Evolutionary conservation across 2,113 vertebrate species (phyloP).

Genomic region (Salvator merianae): DNA sequence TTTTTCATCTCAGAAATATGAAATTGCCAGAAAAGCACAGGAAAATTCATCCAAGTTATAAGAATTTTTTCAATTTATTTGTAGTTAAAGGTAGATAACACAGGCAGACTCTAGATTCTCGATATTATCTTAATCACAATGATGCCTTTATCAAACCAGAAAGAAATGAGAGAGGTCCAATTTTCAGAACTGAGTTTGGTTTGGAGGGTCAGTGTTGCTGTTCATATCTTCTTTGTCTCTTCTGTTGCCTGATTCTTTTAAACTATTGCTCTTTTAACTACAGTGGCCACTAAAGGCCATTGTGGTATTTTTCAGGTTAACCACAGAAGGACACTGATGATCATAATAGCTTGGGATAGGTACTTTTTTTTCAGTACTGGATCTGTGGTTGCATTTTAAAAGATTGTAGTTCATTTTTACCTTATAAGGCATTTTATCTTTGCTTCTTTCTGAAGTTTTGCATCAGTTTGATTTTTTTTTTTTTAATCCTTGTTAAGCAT

Average conservation of each 20-base stretch:
- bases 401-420: not conserved
- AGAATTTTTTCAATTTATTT: not conserved
- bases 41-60: not conserved
- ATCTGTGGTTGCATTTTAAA: not conserved
- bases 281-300: not conserved
- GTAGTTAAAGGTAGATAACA: not conserved
- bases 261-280: not conserved
- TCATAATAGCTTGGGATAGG: too few species aligned
- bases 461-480: not conserved
- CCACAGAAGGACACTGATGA: not conserved
- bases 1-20: not conserved
- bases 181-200: not conserved
- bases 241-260: not conserved
- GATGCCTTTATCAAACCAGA: not conserved
- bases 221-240: not conserved
- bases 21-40: not conserved
- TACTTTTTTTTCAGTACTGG: not conserved
- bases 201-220: not conserved
- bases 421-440: not conserved
- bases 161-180: not conserved
- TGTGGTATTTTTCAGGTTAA: slow-evolving; percentile 1
- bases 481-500: not conserved
- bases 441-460: not conserved
- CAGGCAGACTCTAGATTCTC: not conserved
- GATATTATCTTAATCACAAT: not conserved